A percentile compares a stretch with the other conserved stretches of the same genome.
Conservation (phyloP, 1,140 invertebrate species). For the Lanistes nyassanus region DNA sequence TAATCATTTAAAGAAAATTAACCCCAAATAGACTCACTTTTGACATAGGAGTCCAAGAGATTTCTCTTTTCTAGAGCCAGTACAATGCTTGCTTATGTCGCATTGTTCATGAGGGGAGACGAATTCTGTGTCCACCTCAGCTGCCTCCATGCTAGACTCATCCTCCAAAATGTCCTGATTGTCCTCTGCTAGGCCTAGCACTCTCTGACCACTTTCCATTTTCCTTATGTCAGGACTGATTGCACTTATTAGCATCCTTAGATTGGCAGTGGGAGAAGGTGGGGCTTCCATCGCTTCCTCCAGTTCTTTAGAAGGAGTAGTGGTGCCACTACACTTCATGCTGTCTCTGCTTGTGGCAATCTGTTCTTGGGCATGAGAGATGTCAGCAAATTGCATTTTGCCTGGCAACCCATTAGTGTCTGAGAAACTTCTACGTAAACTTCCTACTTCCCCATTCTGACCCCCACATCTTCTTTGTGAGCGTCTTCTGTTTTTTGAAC, state of each 20-base stretch:
- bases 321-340: conserved; percentile 17
- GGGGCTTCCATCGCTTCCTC: conserved; percentile 45
- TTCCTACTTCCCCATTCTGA: too few species aligned
- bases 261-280: conserved; percentile 65
- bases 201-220: conserved; percentile 38
- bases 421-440: too few species aligned
- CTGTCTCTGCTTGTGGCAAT: background rate
- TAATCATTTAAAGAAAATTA: too few species aligned
- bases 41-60: conserved; percentile 66
- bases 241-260: conserved; percentile 65
- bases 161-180: conserved; percentile 4
- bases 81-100: conserved; percentile 32
- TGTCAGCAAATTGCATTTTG: background rate
- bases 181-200: background rate
- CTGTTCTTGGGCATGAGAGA: background rate
- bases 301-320: conserved; percentile 33
- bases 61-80: conserved; percentile 63
- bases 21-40: conserved; percentile 48
- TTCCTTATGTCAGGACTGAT: conserved; percentile 65
- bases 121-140: conserved; percentile 28
- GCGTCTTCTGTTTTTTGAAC: conserved; percentile 8
- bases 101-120: conserved; percentile 42
- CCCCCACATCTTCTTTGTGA: too few species aligned
- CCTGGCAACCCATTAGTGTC: too few species aligned
- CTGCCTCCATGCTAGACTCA: conserved; percentile 18